Evolutionary conservation across 1,140 invertebrate species (phyloP), one percentile per base, ranked within the genome.

Genomic region (Cephus cinctus): DNA sequence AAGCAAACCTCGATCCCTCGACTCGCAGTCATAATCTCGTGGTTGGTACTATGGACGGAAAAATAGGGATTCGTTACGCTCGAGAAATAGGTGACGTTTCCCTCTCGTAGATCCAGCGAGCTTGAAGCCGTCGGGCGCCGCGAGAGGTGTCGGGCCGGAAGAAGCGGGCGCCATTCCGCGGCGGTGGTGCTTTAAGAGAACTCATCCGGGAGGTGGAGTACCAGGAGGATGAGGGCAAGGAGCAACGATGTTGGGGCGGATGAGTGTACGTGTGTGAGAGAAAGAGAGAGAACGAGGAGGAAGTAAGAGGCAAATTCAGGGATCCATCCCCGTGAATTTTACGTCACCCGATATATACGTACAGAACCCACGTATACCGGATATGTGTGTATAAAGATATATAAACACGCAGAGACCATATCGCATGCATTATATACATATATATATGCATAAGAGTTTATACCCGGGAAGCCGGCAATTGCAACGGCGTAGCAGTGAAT

Each of bases 341-440:
- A 73, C 61, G 67, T 59, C 61, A 59, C 56, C 63, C 59, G 50
- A 66, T 68, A 68, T 67, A 61, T 59, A 54, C 38, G 49, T 54
- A n/a, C n/a, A n/a, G n/a, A n/a, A n/a, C n/a, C n/a, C n/a, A n/a
- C n/a, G n/a, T n/a, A n/a, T n/a, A n/a, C n/a, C n/a, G n/a, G n/a
- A n/a, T n/a, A n/a, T n/a, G n/a, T n/a, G n/a, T n/a, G n/a, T n/a
- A n/a, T n/a, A n/a, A n/a, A n/a, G n/a, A n/a, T n/a, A n/a, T n/a
- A n/a, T n/a, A n/a, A n/a, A n/a, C n/a, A n/a, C n/a, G n/a, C n/a
- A n/a, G n/a, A n/a, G n/a, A n/a, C n/a, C n/a, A n/a, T n/a, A n/a
- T n/a, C n/a, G n/a, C n/a, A n/a, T n/a, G n/a, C n/a, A n/a, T n/a
- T n/a, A n/a, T n/a, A n/a, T n/a, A n/a, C n/a, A n/a, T n/a, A n/a